These are phyloP conservation scores for Oophaga pumilio DNA, from an alignment of 2,113 vertebrate genomes.

Conservation along the genomic window DNA sequence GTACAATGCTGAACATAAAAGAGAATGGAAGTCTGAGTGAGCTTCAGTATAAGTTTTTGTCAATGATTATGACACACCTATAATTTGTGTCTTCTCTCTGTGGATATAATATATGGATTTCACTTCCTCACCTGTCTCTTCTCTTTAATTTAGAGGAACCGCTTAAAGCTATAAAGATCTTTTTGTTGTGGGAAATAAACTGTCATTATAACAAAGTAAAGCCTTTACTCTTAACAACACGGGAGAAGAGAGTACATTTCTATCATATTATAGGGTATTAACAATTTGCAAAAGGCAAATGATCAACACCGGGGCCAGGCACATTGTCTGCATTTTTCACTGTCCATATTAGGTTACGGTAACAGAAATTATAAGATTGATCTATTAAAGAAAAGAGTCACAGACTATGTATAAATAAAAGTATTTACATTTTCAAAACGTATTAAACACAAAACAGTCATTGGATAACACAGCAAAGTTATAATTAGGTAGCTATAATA, in stretches of 20 bases:
- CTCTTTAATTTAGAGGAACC: background rate
- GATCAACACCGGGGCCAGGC: too few species aligned
- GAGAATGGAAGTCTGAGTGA: background rate
- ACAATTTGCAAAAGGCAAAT: too few species aligned
- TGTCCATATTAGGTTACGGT: too few species aligned
- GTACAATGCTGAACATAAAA: background rate
- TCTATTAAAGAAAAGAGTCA: too few species aligned
- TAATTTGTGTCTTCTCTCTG: background rate
- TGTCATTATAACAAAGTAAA: background rate
- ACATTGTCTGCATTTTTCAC: too few species aligned
- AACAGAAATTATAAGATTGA: too few species aligned
- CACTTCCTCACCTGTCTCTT: background rate
- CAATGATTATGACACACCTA: background rate
- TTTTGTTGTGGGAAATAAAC: slow-evolving; percentile 12
- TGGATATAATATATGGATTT: background rate
- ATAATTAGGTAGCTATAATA: too few species aligned
- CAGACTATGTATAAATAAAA: too few species aligned
- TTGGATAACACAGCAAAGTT: too few species aligned
- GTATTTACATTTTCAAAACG: too few species aligned
- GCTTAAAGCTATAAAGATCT: background rate
- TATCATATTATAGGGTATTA: background rate
- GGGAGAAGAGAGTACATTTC: background rate
- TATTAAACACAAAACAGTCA: too few species aligned
- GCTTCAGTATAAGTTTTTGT: background rate
- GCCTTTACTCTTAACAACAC: background rate